Percentiles rank a stretch among this genome's conserved stretches.
Conservation (phyloP, 2,113 vertebrate species). For the Nansenia antarctica region DNA sequence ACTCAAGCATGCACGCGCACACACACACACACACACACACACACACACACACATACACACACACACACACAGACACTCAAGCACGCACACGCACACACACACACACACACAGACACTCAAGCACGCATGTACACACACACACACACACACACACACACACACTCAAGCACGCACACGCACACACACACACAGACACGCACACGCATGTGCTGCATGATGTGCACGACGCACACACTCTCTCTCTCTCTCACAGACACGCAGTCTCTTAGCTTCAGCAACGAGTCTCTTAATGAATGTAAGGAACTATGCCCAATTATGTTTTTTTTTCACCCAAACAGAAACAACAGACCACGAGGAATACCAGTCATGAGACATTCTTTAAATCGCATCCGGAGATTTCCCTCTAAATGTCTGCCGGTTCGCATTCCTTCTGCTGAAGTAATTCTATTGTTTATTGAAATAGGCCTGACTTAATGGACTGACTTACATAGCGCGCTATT, state of each 20-base stretch:
- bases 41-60: neutral
- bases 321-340: neutral
- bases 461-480: too few species aligned
- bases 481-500: too few species aligned
- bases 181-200: constrained; percentile 10
- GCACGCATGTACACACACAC: neutral
- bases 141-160: constrained; percentile 16
- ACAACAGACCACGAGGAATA: constrained; percentile 17
- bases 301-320: neutral
- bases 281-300: constrained; percentile 15
- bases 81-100: constrained; percentile 7
- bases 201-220: constrained; percentile 16
- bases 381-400: neutral
- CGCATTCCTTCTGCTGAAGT: neutral
- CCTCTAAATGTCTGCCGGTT: too few species aligned
- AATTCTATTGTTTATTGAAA: too few species aligned
- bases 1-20: neutral
- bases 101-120: neutral
- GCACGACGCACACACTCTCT: constrained; percentile 10
- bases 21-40: constrained; percentile 12
- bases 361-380: constrained; percentile 42
- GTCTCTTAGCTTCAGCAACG: constrained; percentile 22
- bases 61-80: neutral
- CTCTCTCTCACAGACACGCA: neutral
- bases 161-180: neutral